Base-by-base conservation (phyloP, 1,140 invertebrate genomes). In the Lasioglossum albipes region DNA sequence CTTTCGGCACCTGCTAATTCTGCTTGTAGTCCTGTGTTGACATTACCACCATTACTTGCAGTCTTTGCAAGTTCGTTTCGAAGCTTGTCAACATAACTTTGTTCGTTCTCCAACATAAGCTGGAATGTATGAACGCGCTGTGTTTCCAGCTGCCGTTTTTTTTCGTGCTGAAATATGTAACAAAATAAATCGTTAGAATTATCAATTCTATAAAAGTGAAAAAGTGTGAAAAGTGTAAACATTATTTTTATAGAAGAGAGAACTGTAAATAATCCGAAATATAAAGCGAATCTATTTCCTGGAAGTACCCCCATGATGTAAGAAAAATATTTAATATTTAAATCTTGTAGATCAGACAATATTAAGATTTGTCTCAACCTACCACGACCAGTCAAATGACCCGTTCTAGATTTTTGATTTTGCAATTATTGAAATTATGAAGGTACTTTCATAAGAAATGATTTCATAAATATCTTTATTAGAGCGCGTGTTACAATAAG, bases 51-150 rank as follows among this genome's bases (percentile, higher is more conserved):
- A 64, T 92, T 91, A 81, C 93, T 94, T 78, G 91, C 94, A 75
- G 87, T 93, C 90, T 94, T 95, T 72, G 93, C 95, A 83, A 93
- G 90, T 90, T 93, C 94, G 89, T 93, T 95, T 61, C 96, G 94
- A 72, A 97, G 92, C 76, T 95, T 95, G 79, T 97, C 95, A 75
- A 97, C 95, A 90, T 96, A 96, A 84, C 95, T 94, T 89, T 96
- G 95, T 86, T 97, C 97, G 86, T 97, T 95, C 84, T 97, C 96
- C 85, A 97, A 92, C 96, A 97, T 97, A 79, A 96, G 94, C 80
- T 96, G 95, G 75, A 97, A 94, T 13, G 97, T 97, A 84, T 96
- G 94, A 20, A 96, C 95, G 86, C 96, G 95, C 75, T 96, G 95
- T 64, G 95, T 95, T 88, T 97, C 96, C 85, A 97, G 91, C 91